A percentile compares a stretch with the other conserved stretches of the same genome.
phyloP scores from a whole-genome alignment of 2,888 invertebrate species.

The Molorchus minor region DNA sequence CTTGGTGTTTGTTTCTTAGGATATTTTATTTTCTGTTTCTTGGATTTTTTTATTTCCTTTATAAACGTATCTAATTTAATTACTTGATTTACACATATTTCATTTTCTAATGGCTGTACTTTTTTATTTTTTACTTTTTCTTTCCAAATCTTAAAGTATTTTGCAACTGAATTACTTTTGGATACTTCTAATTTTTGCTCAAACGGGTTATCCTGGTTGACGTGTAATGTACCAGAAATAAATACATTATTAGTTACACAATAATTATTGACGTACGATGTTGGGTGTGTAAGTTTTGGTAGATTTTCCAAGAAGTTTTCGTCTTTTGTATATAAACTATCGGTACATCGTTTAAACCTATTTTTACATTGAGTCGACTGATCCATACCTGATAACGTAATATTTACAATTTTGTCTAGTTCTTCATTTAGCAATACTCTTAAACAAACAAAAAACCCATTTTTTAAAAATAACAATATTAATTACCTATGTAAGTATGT shows the following conservation, averaged over 20 bases:
- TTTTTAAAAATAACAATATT: not conserved
- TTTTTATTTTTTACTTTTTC: conserved; percentile 36
- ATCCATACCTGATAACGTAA: conserved; percentile 32
- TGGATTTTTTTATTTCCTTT: conserved; percentile 44
- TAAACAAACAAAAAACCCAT: conserved; percentile 16
- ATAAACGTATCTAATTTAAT: conserved; percentile 54
- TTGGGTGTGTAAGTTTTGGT: conserved; percentile 14
- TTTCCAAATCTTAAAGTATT: conserved; percentile 49
- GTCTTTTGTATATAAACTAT: conserved; percentile 31
- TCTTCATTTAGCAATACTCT: conserved; percentile 39
- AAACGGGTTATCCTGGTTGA: not conserved
- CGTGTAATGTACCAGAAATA: not conserved
- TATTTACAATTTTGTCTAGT: conserved; percentile 38
- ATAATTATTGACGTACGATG: not conserved
- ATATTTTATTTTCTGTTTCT: conserved; percentile 27
- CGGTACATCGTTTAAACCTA: conserved; percentile 19
- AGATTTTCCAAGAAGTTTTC: conserved; percentile 35
- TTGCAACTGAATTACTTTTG: conserved; percentile 18
- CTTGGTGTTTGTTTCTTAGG: conserved; percentile 16
- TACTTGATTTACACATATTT: conserved; percentile 39
- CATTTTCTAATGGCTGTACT: conserved; percentile 20
- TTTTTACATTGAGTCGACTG: conserved; percentile 16
- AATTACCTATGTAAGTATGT: not conserved
- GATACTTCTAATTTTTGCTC: not conserved
- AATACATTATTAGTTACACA: not conserved